A percentile compares a stretch with the other conserved stretches of the same genome.
Evolutionary conservation across 2,797 vertebrate species (phyloP).

Genomic region (Brachymystax lenok): DNA sequence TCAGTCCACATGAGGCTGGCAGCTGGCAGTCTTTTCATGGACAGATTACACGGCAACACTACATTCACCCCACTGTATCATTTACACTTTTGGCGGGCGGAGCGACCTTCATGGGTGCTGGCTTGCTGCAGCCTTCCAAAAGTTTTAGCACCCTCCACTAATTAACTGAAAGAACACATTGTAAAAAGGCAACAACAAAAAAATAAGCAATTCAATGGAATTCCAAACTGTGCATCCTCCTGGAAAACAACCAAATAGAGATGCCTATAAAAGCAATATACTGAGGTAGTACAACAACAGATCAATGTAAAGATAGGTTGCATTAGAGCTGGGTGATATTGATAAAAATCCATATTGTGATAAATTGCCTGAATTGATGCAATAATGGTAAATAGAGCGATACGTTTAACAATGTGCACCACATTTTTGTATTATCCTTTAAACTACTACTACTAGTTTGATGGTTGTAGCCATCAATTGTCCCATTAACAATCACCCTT

Average conservation of each 20-base stretch:
- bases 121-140: conserved; percentile 2
- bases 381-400: too few species aligned
- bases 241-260: background rate
- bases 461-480: too few species aligned
- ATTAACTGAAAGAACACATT: conserved; percentile 14
- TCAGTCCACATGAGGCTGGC: conserved; percentile 68
- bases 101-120: conserved; percentile 15
- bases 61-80: conserved; percentile 3
- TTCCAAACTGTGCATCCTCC: background rate
- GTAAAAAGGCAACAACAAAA: conserved; percentile 2
- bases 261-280: background rate
- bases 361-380: too few species aligned
- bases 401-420: too few species aligned
- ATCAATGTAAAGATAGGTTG: background rate
- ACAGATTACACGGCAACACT: conserved; percentile 55
- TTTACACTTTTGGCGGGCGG: conserved; percentile 8
- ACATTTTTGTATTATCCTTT: too few species aligned
- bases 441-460: too few species aligned
- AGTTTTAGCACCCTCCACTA: conserved; percentile 13
- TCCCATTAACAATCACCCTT: too few species aligned
- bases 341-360: too few species aligned
- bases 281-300: background rate
- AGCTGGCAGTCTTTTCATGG: conserved; percentile 63
- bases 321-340: background rate
- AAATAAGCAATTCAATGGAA: conserved; percentile 7